Evolutionary conservation across 2,797 vertebrate species (phyloP), one percentile per base, ranked within the genome.

Genomic region (Adrianichthys oophorus): DNA sequence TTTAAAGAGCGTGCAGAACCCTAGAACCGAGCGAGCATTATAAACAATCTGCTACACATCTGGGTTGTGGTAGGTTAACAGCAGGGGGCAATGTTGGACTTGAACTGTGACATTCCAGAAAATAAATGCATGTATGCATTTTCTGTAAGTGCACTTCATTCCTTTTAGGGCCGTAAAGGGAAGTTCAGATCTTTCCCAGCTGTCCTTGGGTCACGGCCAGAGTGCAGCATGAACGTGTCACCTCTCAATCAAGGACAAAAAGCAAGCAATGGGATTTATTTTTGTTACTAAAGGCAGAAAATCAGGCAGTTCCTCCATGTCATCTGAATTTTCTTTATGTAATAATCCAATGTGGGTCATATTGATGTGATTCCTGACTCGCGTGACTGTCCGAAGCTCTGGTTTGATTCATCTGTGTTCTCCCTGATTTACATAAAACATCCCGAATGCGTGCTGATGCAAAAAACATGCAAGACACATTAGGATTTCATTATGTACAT

Each of bases 61-160:
- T 69, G 67, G 68, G 15, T 43, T 48, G 6, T 45, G 47, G 18
- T 13, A 43, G 51, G 47, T 48, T n/a, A 81, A 61, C 89, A 90
- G 78, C 64, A 89, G 90, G 86, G 85, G 89, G 88, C 88, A 74
- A 62, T 84, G 73, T 91, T 85, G 59, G 68, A 72, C 79, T 60
- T 85, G 56, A 70, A 6, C 53, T 65, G 40, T 46, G 62, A 4
- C 29, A 7, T 60, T 26, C 5, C 18, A 66, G 19, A 49, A 13
- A 46, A 64, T 1, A 51, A 43, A 41, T 32, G 15, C 2, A 40
- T 49, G 1, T 1, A 18, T 40, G 3, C 2, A 44, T 0, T 44
- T 15, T 19, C 12, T 46, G 4, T 21, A 12, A 18, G 10, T 13
- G 44, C 3, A 37, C 7, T 46, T 19, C 19, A 14, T 46, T 13